These are phyloP conservation scores for Calypte anna DNA, from an alignment of 2,113 vertebrate genomes.

Conservation along the genomic window DNA sequence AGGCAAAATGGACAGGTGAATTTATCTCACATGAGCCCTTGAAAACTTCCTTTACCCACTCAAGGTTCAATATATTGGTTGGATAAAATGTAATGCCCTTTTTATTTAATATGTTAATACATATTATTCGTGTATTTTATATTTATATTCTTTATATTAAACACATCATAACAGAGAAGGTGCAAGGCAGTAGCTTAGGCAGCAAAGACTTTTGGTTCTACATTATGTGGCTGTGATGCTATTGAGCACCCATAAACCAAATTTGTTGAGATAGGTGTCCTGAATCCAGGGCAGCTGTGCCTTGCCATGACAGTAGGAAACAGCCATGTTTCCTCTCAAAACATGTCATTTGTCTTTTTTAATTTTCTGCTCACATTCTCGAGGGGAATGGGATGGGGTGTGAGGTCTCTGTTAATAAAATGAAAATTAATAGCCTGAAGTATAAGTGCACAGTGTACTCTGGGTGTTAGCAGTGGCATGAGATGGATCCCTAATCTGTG, in stretches of 20 bases:
- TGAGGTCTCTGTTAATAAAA: neutral
- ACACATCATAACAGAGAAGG: neutral
- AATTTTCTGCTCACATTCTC: neutral
- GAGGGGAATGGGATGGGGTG: too few species aligned
- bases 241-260: neutral
- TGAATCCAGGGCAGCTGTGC: neutral
- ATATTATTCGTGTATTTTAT: too few species aligned
- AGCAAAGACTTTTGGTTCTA: neutral
- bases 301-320: neutral
- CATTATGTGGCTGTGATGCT: rapidly evolving
- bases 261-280: neutral
- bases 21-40: neutral
- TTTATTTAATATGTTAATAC: too few species aligned
- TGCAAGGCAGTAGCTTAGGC: neutral
- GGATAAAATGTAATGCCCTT: neutral
- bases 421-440: neutral
- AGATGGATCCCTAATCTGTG: neutral
- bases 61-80: neutral
- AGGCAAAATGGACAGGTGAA: neutral
- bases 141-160: neutral
- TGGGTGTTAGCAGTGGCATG: rapidly evolving
- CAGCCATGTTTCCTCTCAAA: neutral
- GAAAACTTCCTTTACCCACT: rapidly evolving
- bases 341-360: rapidly evolving
- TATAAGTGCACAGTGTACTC: neutral